Percentiles rank a stretch among this genome's conserved stretches.
Evolutionary conservation across 2,888 invertebrate genomes (phyloP).

Genomic region (Epiblema foenella): DNA sequence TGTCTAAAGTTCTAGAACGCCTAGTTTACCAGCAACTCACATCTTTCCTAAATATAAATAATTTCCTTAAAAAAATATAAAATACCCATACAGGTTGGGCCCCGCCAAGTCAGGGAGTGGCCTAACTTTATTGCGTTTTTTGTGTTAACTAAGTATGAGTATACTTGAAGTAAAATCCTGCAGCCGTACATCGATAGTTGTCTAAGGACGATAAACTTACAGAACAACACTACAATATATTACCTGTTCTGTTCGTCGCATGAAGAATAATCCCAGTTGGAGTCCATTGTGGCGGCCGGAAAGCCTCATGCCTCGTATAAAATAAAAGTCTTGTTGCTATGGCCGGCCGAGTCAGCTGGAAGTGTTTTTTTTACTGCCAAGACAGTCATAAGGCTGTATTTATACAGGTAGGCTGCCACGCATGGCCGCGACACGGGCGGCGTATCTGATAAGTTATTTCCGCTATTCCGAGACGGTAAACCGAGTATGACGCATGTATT

Average conservation of each 20-base stretch:
- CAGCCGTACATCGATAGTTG: conserved; percentile 16
- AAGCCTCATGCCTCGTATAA: conserved; percentile 68
- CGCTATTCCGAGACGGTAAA: conserved; percentile 65
- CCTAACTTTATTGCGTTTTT: background rate
- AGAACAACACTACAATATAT: conserved; percentile 53
- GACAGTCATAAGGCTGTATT: conserved; percentile 44
- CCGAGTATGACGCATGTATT: conserved; percentile 44
- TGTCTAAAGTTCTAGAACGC: no score
- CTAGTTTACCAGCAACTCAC: no score
- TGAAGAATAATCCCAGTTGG: conserved; percentile 77
- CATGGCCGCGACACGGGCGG: conserved; percentile 55
- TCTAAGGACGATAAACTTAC: background rate
- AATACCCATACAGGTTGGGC: no score
- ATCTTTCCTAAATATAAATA: no score
- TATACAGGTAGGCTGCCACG: conserved; percentile 41
- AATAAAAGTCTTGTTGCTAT: conserved; percentile 61
- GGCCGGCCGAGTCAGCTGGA: conserved; percentile 61
- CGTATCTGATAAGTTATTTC: conserved; percentile 80
- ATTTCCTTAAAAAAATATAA: no score
- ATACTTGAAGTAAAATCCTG: background rate
- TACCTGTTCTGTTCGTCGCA: conserved; percentile 77
- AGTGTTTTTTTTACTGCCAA: conserved; percentile 57
- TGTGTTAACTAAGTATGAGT: background rate
- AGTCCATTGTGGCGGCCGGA: conserved; percentile 71
- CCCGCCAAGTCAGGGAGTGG: no score